Base-by-base conservation (phyloP, 2,113 vertebrate species). In the Brachypteracias leptosomus region DNA sequence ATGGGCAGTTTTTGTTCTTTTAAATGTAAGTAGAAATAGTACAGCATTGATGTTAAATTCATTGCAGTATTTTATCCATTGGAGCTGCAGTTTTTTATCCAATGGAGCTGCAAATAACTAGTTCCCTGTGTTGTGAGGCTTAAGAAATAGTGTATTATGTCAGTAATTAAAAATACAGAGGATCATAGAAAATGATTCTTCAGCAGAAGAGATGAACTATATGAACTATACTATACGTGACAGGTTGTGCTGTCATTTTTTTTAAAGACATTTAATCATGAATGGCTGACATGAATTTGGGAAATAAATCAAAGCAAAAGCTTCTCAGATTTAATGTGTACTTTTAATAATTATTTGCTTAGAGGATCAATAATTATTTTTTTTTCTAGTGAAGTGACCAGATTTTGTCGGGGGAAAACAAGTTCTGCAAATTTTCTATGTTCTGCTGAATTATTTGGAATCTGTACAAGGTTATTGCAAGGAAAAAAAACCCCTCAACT, bases 191-290 rank as follows among this genome's bases (percentile, higher is more conserved):
- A 78, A 26, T 33, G 1, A 2, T 8, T 74, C 15, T 38, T 89
- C 65, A 63, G 4, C 36, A n/a, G 29, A 70, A 83, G 18, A 40
- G 20, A 21, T 47, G n/a, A 59, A 31, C 29, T 44, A 14, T 73
- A 54, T n/a, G n/a, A n/a, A n/a, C 31, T 61, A 10, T 28, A 38
- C 7, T 20, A 3, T 38, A 33, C 47, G 7, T 73, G 67, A 7
- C 10, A 59, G 42, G 5, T 71, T 52, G 11, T 36, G 8, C 16
- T 15, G 38, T 73, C 6, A 1, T 25, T 31, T 47, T 65, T 86
- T 35, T 36, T 33, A 71, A 22, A 13, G 0, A 0, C 16, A 0
- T 54, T 85, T 75, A 73, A 28, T 75, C 0, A 19, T 55, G 10
- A 67, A 20, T 25, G 18, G 7, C 13, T 62, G 16, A 16, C 55